Evolutionary conservation across 2,888 invertebrate genomes (phyloP).

Genomic region (Escarpia spicata): DNA sequence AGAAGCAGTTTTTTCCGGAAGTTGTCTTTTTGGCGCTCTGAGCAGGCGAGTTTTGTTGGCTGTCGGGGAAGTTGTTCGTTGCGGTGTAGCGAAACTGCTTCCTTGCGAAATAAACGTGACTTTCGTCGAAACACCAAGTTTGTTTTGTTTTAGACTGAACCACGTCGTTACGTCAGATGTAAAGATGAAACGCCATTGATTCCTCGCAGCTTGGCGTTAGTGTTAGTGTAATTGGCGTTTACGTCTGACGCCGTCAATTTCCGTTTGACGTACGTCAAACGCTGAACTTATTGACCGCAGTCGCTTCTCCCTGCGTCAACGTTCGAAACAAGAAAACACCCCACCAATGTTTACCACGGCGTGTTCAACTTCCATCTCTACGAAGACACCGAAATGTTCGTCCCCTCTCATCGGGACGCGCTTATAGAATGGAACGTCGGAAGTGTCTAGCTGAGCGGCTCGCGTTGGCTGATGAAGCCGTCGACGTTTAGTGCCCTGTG

Average conservation of each 20-base stretch:
- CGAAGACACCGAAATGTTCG: not conserved
- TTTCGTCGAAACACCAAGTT: not conserved
- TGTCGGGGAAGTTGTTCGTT: not conserved
- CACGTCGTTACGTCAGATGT: not conserved
- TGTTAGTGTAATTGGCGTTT: not conserved
- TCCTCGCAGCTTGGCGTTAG: not conserved
- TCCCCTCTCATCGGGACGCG: not conserved
- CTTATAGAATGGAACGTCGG: not conserved
- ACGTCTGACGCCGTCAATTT: constrained; percentile 5
- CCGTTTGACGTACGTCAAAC: constrained; percentile 5
- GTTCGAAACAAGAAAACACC: not conserved
- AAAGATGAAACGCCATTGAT: not conserved
- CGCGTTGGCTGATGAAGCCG: not conserved
- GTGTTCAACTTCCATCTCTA: not conserved
- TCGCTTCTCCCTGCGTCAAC: not conserved
- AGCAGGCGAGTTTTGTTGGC: not conserved
- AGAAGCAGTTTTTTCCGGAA: constrained; percentile 12
- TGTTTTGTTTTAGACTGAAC: not conserved
- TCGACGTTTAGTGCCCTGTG: not conserved
- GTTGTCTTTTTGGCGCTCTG: not conserved
- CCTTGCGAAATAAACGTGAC: too few species aligned
- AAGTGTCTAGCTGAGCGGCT: not conserved
- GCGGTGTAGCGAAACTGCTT: not conserved
- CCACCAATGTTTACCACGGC: not conserved
- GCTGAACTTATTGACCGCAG: not conserved